Conservation (phyloP, 2,888 invertebrate genomes). For the Cephus rjabovi region DNA sequence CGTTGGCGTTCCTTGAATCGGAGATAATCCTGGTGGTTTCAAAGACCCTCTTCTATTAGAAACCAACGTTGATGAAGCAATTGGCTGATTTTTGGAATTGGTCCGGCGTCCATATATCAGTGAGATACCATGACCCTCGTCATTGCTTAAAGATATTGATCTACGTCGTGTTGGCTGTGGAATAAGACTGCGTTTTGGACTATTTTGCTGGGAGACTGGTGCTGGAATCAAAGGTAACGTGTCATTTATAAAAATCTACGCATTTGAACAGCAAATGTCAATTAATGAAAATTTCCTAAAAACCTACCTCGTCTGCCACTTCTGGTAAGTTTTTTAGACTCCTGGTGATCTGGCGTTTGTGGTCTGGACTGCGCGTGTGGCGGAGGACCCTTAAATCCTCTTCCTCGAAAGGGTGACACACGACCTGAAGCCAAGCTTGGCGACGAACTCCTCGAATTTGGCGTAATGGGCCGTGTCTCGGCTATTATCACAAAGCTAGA, state of each 20-base stretch:
- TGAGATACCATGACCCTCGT: slow-evolving; percentile 32
- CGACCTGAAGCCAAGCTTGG: slow-evolving; percentile 67
- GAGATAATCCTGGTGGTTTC: slow-evolving; percentile 47
- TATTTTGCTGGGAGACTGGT: slow-evolving; percentile 59
- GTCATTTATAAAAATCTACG: not conserved
- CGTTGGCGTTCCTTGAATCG: slow-evolving; percentile 59
- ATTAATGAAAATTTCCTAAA: not conserved
- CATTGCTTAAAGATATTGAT: slow-evolving; percentile 53
- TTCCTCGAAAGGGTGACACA: slow-evolving; percentile 74
- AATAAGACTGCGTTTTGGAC: slow-evolving; percentile 60
- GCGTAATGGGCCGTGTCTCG: slow-evolving; percentile 69
- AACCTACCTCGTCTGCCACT: slow-evolving; percentile 47
- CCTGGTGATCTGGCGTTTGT: slow-evolving; percentile 65
- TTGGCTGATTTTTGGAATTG: slow-evolving; percentile 29
- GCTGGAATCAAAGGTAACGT: slow-evolving; percentile 34
- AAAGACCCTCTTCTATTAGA: slow-evolving; percentile 24
- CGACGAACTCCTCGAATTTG: slow-evolving; percentile 67
- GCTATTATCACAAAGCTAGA: slow-evolving; percentile 78
- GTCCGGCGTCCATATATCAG: slow-evolving; percentile 51
- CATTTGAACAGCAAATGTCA: not conserved
- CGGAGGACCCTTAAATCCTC: slow-evolving; percentile 69
- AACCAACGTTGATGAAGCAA: slow-evolving; percentile 11
- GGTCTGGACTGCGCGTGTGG: slow-evolving; percentile 69
- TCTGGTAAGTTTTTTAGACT: slow-evolving; percentile 13
- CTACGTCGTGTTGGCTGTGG: slow-evolving; percentile 57